A percentile compares a stretch with the other conserved stretches of the same genome.
These are phyloP conservation scores for Seriola rivoliana DNA, from an alignment of 2,113 vertebrate genomes.

Conservation along the genomic window DNA sequence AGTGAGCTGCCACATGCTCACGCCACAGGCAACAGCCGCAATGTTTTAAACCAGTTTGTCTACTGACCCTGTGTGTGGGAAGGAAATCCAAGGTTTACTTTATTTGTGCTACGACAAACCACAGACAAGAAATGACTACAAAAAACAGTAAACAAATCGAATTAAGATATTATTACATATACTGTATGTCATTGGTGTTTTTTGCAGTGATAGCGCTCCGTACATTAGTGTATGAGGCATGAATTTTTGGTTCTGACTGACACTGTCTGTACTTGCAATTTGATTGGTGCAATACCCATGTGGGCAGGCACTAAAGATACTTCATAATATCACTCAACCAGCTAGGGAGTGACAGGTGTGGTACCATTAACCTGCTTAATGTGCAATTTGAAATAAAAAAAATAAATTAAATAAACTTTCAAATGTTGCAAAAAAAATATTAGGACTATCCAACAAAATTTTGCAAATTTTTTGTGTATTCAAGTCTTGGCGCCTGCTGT, in stretches of 20 bases:
- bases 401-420: too few relatives aligned
- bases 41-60: constrained; percentile 11
- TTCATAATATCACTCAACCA: too few relatives aligned
- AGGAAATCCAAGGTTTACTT: neutral
- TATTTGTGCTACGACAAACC: constrained; percentile 11
- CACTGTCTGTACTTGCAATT: neutral
- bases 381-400: too few relatives aligned
- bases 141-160: neutral
- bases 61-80: neutral
- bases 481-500: too few relatives aligned
- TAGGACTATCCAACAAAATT: too few relatives aligned
- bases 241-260: neutral
- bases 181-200: too few relatives aligned
- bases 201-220: too few relatives aligned
- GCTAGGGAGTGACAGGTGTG: too few relatives aligned
- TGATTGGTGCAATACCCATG: neutral
- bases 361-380: too few relatives aligned
- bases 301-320: too few relatives aligned
- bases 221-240: neutral
- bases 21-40: neutral
- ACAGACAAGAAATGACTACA: neutral
- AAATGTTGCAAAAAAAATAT: too few relatives aligned
- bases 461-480: too few relatives aligned
- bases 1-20: constrained; percentile 18
- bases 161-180: neutral